These are phyloP conservation scores for Microplitis mediator DNA, from an alignment of 1,140 invertebrate species.

Conservation along the genomic window DNA sequence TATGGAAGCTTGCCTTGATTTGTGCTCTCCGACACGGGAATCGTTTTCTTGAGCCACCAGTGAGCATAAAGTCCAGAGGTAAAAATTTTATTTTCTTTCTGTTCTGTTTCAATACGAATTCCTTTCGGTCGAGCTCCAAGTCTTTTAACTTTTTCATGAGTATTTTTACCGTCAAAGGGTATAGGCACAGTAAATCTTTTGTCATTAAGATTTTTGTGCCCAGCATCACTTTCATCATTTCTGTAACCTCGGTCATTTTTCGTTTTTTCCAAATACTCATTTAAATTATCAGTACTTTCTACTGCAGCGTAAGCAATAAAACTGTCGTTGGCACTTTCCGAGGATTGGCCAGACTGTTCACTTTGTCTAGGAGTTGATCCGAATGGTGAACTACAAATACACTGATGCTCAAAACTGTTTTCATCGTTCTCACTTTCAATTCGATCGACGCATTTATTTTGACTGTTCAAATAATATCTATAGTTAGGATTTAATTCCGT, in stretches of 20 bases:
- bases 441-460: constrained; percentile 30
- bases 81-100: constrained; percentile 62
- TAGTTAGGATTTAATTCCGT: constrained; percentile 50
- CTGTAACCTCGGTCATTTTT: background rate
- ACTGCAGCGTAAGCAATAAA: constrained; percentile 7
- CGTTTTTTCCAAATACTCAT: background rate
- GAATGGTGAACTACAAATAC: constrained; percentile 74
- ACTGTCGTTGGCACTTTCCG: constrained; percentile 31
- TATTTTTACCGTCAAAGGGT: constrained; percentile 35
- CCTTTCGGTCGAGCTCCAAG: constrained; percentile 25
- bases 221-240: background rate
- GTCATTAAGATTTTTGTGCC: constrained; percentile 7
- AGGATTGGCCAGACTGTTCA: constrained; percentile 26
- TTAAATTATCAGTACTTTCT: background rate
- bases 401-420: constrained; percentile 71
- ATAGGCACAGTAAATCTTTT: constrained; percentile 44
- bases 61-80: constrained; percentile 85
- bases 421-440: constrained; percentile 67
- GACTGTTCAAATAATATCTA: constrained; percentile 37
- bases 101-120: constrained; percentile 22
- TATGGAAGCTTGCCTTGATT: constrained; percentile 64
- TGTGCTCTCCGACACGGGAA: constrained; percentile 66
- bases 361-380: constrained; percentile 68
- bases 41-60: constrained; percentile 88
- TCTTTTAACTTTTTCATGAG: constrained; percentile 35